Percentiles rank a stretch among this genome's conserved stretches.
Conservation (phyloP, 2,888 invertebrate species). For the Trimorus sp. region DNA sequence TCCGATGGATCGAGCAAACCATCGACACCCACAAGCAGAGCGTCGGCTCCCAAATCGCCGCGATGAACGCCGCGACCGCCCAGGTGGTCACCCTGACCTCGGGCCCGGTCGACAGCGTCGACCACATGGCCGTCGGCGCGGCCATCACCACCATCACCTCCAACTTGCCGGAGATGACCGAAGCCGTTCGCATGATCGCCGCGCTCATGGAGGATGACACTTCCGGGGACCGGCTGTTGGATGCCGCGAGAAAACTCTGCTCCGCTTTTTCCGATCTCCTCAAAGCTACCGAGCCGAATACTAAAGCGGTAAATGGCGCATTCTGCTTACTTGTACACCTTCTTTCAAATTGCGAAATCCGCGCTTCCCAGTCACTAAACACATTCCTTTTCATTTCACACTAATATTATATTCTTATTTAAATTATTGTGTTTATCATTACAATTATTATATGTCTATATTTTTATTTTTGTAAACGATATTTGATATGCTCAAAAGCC, state of each 20-base stretch:
- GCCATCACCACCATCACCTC: slow-evolving; percentile 98
- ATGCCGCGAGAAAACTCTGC: slow-evolving; percentile 96
- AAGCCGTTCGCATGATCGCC: slow-evolving; percentile 96
- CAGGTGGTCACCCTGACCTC: slow-evolving; percentile 96
- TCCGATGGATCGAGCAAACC: slow-evolving; percentile 97
- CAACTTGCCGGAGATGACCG: slow-evolving; percentile 97
- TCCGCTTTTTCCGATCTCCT: slow-evolving; percentile 97
- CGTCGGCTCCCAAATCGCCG: slow-evolving; percentile 97
- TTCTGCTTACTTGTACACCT: too few relatives aligned
- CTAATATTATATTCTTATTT: too few relatives aligned
- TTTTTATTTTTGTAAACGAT: too few relatives aligned
- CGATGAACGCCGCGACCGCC: slow-evolving; percentile 99
- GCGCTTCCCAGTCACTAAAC: too few relatives aligned
- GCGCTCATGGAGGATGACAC: slow-evolving; percentile 94
- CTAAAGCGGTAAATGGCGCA: slow-evolving; percentile 88
- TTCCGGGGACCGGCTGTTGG: slow-evolving; percentile 92
- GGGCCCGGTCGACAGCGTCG: slow-evolving; percentile 83
- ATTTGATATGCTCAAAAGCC: too few relatives aligned
- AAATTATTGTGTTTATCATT: too few relatives aligned
- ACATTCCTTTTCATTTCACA: too few relatives aligned
- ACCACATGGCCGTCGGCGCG: slow-evolving; percentile 96
- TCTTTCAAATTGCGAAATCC: too few relatives aligned
- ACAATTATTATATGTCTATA: too few relatives aligned
- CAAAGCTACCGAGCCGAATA: slow-evolving; percentile 97
- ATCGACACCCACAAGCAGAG: slow-evolving; percentile 98